A percentile compares a stretch with the other conserved stretches of the same genome.
These are phyloP conservation scores for Scaptomyza polygonia DNA, from an alignment of 2,888 invertebrate species.

Conservation along the genomic window DNA sequence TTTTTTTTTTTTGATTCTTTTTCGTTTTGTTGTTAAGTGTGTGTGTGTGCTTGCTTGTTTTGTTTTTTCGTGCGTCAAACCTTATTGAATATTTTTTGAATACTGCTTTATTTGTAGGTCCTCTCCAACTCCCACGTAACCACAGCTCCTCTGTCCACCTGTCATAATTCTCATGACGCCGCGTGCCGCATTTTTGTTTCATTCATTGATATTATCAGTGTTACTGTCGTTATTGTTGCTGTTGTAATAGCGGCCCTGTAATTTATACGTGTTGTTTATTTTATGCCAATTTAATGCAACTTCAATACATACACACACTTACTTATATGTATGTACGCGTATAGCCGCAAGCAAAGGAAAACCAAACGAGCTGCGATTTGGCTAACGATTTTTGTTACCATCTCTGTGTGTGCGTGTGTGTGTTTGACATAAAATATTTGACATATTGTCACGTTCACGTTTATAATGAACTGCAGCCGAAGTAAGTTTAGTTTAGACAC, in stretches of 20 bases:
- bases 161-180: constrained; percentile 61
- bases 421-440: constrained; percentile 51
- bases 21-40: neutral
- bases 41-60: neutral
- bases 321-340: neutral
- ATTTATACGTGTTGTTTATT: constrained; percentile 78
- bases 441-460: constrained; percentile 59
- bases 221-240: constrained; percentile 26
- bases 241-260: constrained; percentile 53
- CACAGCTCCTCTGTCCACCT: constrained; percentile 44
- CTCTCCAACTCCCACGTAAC: too few species aligned
- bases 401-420: neutral
- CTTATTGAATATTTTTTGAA: constrained; percentile 55
- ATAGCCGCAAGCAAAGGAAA: constrained; percentile 40
- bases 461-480: constrained; percentile 39
- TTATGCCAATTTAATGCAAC: constrained; percentile 78
- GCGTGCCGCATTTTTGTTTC: constrained; percentile 48
- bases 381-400: constrained; percentile 32
- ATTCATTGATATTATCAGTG: constrained; percentile 27
- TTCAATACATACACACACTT: constrained; percentile 23
- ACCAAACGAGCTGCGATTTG: constrained; percentile 51
- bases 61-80: constrained; percentile 33
- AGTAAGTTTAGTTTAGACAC: constrained; percentile 27
- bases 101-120: constrained; percentile 25
- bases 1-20: constrained; percentile 24